These are phyloP conservation scores for Oncorhynchus kisutch DNA, from an alignment of 2,113 vertebrate genomes.

Conservation along the genomic window DNA sequence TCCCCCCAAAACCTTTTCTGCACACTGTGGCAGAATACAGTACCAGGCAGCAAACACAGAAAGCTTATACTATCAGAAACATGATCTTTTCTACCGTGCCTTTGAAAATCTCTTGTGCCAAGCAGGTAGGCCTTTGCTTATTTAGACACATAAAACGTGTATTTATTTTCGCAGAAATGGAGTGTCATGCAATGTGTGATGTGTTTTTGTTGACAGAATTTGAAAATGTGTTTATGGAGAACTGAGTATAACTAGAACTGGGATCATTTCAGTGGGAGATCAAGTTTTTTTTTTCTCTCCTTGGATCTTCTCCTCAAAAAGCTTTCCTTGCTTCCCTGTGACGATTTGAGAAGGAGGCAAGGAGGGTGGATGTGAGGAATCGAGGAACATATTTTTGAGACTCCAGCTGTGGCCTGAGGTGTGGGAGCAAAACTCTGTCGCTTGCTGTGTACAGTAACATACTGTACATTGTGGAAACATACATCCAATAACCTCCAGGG, in stretches of 20 bases:
- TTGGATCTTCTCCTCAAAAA: too few relatives aligned
- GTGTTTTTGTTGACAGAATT: neutral
- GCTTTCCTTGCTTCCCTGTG: too few relatives aligned
- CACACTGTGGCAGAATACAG: conserved; percentile 10
- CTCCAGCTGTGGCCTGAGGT: neutral
- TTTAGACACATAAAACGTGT: neutral
- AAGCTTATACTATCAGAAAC: conserved; percentile 12
- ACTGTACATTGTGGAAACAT: too few relatives aligned
- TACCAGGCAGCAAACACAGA: neutral
- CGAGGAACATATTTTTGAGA: too few relatives aligned
- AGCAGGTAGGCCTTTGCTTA: conserved; percentile 54
- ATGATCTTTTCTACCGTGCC: conserved; percentile 58
- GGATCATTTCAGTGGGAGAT: neutral
- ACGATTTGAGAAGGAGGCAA: too few relatives aligned
- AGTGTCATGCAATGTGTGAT: neutral
- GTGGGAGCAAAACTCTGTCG: neutral
- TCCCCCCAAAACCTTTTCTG: too few relatives aligned
- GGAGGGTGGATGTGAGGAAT: too few relatives aligned
- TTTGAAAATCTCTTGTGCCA: conserved; percentile 51
- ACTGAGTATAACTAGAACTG: conserved; percentile 9
- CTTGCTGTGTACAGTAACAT: too few relatives aligned
- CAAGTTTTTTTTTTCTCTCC: too few relatives aligned
- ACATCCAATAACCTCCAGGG: too few relatives aligned
- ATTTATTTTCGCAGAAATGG: neutral
- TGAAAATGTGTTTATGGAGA: too few relatives aligned